These are phyloP conservation scores for Siniperca undulata DNA, from an alignment of 2,797 vertebrate genomes.

Conservation along the genomic window DNA sequence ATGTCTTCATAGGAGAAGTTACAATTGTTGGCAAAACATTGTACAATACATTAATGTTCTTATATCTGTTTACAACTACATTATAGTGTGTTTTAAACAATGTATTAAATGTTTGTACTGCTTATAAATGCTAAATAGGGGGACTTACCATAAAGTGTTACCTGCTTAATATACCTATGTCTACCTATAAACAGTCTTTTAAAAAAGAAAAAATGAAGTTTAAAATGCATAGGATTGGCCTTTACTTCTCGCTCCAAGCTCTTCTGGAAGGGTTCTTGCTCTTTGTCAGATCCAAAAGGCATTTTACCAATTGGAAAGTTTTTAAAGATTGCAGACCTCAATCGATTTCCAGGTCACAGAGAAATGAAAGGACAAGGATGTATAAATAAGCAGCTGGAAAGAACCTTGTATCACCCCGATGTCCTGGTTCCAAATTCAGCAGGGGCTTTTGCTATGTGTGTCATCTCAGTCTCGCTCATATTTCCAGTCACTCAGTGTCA, in stretches of 20 bases:
- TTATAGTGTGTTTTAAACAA: background rate
- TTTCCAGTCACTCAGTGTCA: background rate
- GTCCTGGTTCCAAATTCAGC: constrained; percentile 29
- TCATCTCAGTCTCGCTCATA: background rate
- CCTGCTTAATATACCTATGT: too few relatives aligned
- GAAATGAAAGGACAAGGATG: constrained; percentile 20
- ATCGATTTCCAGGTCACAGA: constrained; percentile 36
- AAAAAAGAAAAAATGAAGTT: background rate
- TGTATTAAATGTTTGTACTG: background rate
- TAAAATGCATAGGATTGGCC: background rate
- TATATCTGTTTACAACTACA: background rate
- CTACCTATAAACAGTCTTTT: too few relatives aligned
- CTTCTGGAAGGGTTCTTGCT: constrained; percentile 6
- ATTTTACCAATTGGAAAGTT: constrained; percentile 23
- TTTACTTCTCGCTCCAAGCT: background rate
- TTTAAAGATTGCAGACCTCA: constrained; percentile 7
- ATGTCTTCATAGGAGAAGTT: background rate
- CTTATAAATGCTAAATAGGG: background rate
- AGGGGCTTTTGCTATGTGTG: constrained; percentile 14
- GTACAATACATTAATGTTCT: background rate
- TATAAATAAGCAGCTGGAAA: constrained; percentile 43
- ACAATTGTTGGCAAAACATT: background rate
- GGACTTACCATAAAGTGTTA: background rate
- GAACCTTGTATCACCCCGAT: background rate
- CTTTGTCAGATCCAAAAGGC: constrained; percentile 11